Evolutionary conservation across 92 coral and sea anemone genomes (phyloP).

Genomic region (Paragorgia papillata): DNA sequence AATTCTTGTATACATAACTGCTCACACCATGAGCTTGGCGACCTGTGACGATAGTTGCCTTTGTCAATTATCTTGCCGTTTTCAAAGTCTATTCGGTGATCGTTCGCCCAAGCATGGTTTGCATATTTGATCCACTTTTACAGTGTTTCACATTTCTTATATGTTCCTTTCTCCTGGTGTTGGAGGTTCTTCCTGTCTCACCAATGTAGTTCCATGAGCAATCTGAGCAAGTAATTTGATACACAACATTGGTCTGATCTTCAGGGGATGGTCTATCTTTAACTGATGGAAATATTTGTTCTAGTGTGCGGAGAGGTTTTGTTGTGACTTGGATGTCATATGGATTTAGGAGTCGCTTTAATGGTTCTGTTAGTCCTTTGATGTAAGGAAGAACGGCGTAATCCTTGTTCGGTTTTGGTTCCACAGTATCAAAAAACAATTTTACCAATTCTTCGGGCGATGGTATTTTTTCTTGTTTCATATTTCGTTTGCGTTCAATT

Average conservation of each 20-base stretch:
- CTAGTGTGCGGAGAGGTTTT: slow-evolving; percentile 1
- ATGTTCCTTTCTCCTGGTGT: slow-evolving; percentile 16
- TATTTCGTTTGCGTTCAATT: no score
- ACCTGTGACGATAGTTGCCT: slow-evolving; percentile 9
- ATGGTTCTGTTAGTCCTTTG: no score
- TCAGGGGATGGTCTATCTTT: neutral
- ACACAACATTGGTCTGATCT: slow-evolving; percentile 1
- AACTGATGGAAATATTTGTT: neutral
- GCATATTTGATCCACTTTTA: slow-evolving; percentile 2
- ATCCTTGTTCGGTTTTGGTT: no score
- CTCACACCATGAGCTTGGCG: no score
- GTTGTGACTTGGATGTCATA: neutral
- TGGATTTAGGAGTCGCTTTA: neutral
- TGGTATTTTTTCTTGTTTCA: no score
- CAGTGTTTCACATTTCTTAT: neutral
- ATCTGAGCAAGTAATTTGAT: neutral
- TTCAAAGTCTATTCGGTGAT: neutral
- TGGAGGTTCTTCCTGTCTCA: neutral
- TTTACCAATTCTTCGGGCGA: no score
- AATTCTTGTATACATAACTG: no score
- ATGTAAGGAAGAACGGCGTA: neutral
- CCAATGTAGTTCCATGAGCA: slow-evolving; percentile 25
- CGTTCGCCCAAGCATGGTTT: neutral
- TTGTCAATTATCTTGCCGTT: neutral
- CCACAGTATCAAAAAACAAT: no score